phyloP scores from a whole-genome alignment of 2,113 vertebrate species.

The Alligator sinensis region DNA sequence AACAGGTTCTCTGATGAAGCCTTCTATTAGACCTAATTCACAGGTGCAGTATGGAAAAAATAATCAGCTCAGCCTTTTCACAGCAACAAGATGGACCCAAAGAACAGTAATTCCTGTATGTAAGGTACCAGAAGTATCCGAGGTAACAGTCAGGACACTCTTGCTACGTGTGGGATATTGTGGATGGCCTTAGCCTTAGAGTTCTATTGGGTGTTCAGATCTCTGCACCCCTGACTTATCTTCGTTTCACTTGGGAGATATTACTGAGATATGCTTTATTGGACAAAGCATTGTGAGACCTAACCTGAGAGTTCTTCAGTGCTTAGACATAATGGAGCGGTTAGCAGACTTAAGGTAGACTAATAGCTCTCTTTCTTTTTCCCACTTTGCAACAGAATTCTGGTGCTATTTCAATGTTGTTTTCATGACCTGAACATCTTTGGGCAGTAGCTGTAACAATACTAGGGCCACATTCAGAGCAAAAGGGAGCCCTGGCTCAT shows the following conservation, averaged over 20 bases:
- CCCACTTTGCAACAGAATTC: not conserved
- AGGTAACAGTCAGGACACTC: not conserved
- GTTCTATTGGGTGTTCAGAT: not conserved
- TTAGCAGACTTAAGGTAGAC: not conserved
- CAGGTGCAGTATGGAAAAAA: not conserved
- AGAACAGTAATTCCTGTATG: not conserved
- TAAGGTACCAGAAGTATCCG: not conserved
- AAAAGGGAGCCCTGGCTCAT: not conserved
- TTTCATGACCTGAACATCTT: not conserved
- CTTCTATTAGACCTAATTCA: not conserved
- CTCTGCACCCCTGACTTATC: not conserved
- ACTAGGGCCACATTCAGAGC: not conserved
- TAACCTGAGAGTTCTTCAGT: not conserved
- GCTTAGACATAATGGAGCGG: not conserved
- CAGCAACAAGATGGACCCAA: not conserved
- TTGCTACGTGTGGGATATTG: not conserved
- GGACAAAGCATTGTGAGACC: slow-evolving; percentile 7
- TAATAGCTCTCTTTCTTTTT: not conserved
- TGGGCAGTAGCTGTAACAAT: not conserved
- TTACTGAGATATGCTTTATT: not conserved
- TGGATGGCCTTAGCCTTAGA: not conserved
- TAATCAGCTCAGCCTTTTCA: not conserved
- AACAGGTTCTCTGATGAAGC: not conserved
- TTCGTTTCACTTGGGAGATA: not conserved
- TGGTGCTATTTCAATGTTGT: not conserved